Conservation (phyloP, 2,888 invertebrate species). For the Pteria penguin region DNA sequence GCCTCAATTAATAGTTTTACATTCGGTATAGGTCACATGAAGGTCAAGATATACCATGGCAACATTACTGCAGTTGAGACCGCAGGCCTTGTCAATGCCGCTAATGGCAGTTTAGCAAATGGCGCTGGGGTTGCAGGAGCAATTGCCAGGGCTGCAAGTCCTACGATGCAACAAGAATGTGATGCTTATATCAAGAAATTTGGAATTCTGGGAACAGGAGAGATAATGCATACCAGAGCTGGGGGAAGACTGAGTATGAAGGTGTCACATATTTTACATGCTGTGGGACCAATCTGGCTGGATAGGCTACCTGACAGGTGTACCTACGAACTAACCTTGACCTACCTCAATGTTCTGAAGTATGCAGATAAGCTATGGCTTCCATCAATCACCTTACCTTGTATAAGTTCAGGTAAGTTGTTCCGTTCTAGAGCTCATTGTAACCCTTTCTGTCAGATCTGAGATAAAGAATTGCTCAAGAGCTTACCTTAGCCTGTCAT, state of each 20-base stretch:
- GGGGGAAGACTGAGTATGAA: constrained; percentile 53
- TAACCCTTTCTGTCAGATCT: no score
- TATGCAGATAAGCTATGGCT: constrained; percentile 52
- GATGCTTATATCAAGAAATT: constrained; percentile 47
- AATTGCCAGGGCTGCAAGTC: constrained; percentile 54
- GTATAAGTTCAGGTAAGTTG: constrained; percentile 60
- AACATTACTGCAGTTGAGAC: constrained; percentile 55
- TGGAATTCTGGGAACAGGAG: constrained; percentile 44
- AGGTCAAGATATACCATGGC: constrained; percentile 50
- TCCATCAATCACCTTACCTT: constrained; percentile 51
- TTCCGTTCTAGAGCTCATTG: no score
- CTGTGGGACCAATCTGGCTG: constrained; percentile 63
- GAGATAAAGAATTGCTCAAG: no score
- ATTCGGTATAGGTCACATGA: constrained; percentile 43
- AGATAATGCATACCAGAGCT: constrained; percentile 63
- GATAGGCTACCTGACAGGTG: constrained; percentile 38
- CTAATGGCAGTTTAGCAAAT: constrained; percentile 52
- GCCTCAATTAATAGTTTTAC: constrained; percentile 4
- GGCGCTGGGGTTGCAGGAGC: constrained; percentile 58
- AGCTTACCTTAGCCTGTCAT: no score
- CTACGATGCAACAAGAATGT: constrained; percentile 53
- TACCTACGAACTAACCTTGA: constrained; percentile 46
- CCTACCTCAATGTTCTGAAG: constrained; percentile 53
- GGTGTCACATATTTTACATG: constrained; percentile 59
- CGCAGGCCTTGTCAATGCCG: constrained; percentile 61